Conservation (phyloP, 2,888 invertebrate species). For the Thumatha senex region DNA sequence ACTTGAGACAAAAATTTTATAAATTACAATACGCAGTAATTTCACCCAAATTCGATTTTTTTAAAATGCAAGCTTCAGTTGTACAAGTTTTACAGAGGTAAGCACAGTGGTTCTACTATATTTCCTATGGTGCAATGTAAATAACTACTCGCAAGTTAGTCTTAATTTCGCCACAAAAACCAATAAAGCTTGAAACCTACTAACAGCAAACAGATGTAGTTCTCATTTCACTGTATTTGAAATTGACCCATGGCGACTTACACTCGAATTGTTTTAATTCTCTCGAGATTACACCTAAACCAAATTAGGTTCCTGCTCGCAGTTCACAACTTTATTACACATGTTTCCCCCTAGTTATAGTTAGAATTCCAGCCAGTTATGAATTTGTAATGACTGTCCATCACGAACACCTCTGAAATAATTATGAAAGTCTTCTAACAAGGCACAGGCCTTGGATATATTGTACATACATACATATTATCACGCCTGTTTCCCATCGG, state of each 20-base stretch:
- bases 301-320: constrained; percentile 1
- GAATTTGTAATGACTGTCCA: constrained; percentile 31
- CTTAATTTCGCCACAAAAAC: too few relatives aligned
- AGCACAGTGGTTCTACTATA: too few relatives aligned
- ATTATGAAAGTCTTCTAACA: constrained; percentile 31
- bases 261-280: background rate
- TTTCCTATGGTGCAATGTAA: too few relatives aligned
- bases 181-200: too few relatives aligned
- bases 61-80: too few relatives aligned
- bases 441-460: constrained; percentile 43
- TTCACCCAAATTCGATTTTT: too few relatives aligned
- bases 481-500: too few relatives aligned
- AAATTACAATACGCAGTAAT: too few relatives aligned
- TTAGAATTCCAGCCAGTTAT: constrained; percentile 14
- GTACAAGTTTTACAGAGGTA: too few relatives aligned
- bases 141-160: too few relatives aligned
- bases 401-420: constrained; percentile 37
- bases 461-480: constrained; percentile 45
- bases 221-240: background rate
- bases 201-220: background rate
- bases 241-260: background rate
- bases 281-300: background rate
- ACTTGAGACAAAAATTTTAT: too few relatives aligned
- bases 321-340: constrained; percentile 7
- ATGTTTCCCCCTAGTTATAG: constrained; percentile 6